Evolutionary conservation across 1,140 invertebrate species (phyloP), one percentile per base, ranked within the genome.

Genomic region (Maconellicoccus hirsutus): DNA sequence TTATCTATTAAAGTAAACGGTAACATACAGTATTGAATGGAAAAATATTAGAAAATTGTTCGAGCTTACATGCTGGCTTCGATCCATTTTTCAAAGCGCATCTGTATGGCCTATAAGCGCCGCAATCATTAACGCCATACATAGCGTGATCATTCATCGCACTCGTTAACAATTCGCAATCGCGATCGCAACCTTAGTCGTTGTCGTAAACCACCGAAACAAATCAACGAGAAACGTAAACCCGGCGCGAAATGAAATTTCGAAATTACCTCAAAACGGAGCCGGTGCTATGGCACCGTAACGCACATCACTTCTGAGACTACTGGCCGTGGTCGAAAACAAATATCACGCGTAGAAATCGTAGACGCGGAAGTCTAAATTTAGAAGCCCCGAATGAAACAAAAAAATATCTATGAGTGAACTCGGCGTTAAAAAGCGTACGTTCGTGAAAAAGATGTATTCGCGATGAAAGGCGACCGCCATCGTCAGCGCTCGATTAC

Each of bases 91-190:
- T 89, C 75, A 88, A 83, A 0, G 89, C 88, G 77, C 88, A 89
- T 78, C 89, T 84, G 79, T 89, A 92, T 25, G 89, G 89, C 76
- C 89, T 87, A 78, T 89, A 86, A 76, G 86, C 87, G 74, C 88
- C 88, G 16, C 87, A 88, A 76, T 86, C 84, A 73, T 90, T 82
- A 80, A 90, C 91, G 72, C 89, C 89, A 77, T 92, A 91, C 89
- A 91, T 91, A 77, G 88, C 89, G 77, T 89, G 82, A 84, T 92
- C 89, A 88, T 91, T 66, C 61, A 66, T 66, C 21, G 19, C 25
- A 8, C 22, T 22, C 22, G 2, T 26, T 4, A 4, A 52, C n/a
- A 8, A 52, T 52, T 52, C 42, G 42, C 42, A 16, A 52, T 7
- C 33, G 6, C 6, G 6, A 7, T 38, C 33, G 33, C 6, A 38